These are phyloP conservation scores for Tenthredo scrophulariae DNA, from an alignment of 2,888 invertebrate genomes.

Conservation along the genomic window DNA sequence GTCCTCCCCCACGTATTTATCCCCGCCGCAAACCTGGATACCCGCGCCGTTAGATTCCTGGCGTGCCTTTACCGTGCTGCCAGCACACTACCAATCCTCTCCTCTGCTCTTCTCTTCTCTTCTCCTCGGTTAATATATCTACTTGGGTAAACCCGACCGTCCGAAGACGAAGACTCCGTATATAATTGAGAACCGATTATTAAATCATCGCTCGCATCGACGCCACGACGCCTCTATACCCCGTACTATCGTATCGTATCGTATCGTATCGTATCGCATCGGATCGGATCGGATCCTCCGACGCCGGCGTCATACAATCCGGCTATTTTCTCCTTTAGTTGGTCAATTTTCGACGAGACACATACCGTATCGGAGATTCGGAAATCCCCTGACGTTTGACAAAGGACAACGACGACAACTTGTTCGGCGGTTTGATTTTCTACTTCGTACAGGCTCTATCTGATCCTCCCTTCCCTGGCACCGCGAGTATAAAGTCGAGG, in stretches of 20 bases:
- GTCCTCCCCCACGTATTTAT: slow-evolving; percentile 56
- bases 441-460: background rate
- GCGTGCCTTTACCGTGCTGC: slow-evolving; percentile 61
- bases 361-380: background rate
- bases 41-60: slow-evolving; percentile 72
- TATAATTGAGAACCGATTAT: slow-evolving; percentile 71
- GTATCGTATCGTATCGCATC: background rate
- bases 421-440: background rate
- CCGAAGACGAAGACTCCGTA: slow-evolving; percentile 63
- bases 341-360: background rate
- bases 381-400: background rate
- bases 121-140: slow-evolving; percentile 47
- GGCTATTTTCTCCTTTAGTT: background rate
- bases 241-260: background rate
- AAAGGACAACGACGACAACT: background rate
- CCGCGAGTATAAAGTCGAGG: background rate
- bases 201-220: slow-evolving; percentile 64
- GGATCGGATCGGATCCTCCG: background rate
- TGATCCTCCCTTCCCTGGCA: background rate
- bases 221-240: slow-evolving; percentile 11
- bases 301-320: background rate
- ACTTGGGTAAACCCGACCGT: slow-evolving; percentile 56
- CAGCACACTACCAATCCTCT: background rate
- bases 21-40: slow-evolving; percentile 45
- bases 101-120: background rate